phyloP scores from a whole-genome alignment of 2,888 invertebrate species.

The Caenorhabditis becei region DNA sequence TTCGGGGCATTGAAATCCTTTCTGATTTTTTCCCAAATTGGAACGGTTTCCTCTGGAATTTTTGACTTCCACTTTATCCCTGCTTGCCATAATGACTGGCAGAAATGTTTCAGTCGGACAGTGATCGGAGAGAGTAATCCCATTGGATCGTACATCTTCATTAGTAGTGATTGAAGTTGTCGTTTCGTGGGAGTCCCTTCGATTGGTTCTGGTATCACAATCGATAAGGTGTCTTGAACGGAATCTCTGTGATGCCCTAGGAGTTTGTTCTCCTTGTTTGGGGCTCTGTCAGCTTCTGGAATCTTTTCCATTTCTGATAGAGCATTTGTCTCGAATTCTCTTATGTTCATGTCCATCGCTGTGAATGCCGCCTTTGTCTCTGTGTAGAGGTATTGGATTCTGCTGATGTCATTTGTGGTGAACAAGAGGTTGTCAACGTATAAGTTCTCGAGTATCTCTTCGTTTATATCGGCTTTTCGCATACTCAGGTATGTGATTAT shows the following conservation, averaged over 20 bases:
- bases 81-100: constrained; percentile 20
- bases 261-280: constrained; percentile 15
- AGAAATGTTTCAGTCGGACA: constrained; percentile 23
- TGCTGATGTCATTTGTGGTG: constrained; percentile 13
- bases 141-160: constrained; percentile 42
- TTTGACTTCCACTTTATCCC: constrained; percentile 31
- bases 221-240: background rate
- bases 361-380: background rate
- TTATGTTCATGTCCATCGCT: constrained; percentile 3
- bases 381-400: background rate
- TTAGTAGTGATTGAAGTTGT: background rate
- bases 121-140: constrained; percentile 33
- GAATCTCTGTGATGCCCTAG: constrained; percentile 2
- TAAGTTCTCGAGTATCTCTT: constrained; percentile 7
- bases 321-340: constrained; percentile 13
- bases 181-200: constrained; percentile 21
- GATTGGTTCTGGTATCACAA: background rate
- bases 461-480: background rate
- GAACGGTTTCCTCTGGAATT: constrained; percentile 41
- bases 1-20: background rate
- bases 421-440: constrained; percentile 61
- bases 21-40: constrained; percentile 7
- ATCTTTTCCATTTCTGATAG: background rate
- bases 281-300: constrained; percentile 18
- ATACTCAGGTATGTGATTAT: constrained; percentile 29